Conservation (phyloP, 2,888 invertebrate genomes). For the Leucophenga maculata region DNA sequence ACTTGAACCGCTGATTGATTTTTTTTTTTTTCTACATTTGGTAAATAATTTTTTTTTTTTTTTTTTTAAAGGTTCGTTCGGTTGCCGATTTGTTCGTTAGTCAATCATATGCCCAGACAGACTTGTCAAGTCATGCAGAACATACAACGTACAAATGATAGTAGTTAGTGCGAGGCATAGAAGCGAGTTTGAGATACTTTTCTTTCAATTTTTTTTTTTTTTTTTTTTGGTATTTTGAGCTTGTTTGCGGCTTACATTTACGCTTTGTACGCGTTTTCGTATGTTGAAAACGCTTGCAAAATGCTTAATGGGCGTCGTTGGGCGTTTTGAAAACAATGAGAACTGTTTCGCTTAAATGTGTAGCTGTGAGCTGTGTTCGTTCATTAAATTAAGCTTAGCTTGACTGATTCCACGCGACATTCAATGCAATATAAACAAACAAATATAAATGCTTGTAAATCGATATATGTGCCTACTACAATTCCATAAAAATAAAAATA, state of each 20-base stretch:
- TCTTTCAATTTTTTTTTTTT: too few relatives aligned
- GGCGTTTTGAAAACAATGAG: too few relatives aligned
- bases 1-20: constrained; percentile 4
- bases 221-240: not conserved
- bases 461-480: too few relatives aligned
- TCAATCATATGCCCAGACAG: constrained; percentile 5
- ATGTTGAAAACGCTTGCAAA: not conserved
- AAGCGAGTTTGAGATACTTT: too few relatives aligned
- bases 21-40: constrained; percentile 31
- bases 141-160: not conserved
- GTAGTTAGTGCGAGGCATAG: too few relatives aligned
- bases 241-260: not conserved
- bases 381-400: too few relatives aligned
- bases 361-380: not conserved
- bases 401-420: not conserved
- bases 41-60: not conserved
- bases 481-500: too few relatives aligned
- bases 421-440: constrained; percentile 4
- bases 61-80: not conserved
- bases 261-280: constrained; percentile 11
- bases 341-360: not conserved
- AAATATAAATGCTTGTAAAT: too few relatives aligned
- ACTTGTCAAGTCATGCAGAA: constrained; percentile 38
- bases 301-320: too few relatives aligned
- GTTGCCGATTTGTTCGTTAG: constrained; percentile 38